A percentile compares a stretch with the other conserved stretches of the same genome.
Conservation (phyloP, 1,140 invertebrate species). For the Drosophila persimilis region DNA sequence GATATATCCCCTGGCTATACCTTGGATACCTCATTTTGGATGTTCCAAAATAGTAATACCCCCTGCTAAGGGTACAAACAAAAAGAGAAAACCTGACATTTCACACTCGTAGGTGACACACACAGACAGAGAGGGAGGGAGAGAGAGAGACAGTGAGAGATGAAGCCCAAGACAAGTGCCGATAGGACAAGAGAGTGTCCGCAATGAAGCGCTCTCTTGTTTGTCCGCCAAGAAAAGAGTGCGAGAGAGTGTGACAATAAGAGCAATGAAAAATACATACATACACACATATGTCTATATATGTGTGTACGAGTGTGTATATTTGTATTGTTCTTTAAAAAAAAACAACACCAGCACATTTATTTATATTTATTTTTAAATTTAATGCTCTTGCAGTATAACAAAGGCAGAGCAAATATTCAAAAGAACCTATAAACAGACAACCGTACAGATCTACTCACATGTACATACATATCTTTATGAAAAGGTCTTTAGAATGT, state of each 20-base stretch:
- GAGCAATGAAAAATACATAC: conserved; percentile 31
- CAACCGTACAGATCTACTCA: conserved; percentile 3
- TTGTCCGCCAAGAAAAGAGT: too few relatives aligned
- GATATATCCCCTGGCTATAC: neutral
- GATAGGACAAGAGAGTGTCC: too few relatives aligned
- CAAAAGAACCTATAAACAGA: conserved; percentile 8
- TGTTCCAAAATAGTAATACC: too few relatives aligned
- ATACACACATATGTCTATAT: conserved; percentile 8
- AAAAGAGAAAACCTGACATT: too few relatives aligned
- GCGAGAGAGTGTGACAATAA: conserved; percentile 11
- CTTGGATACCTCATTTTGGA: too few relatives aligned
- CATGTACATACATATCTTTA: neutral
- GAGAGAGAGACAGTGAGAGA: too few relatives aligned
- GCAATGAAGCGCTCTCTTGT: too few relatives aligned
- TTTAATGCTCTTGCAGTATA: conserved; percentile 44
- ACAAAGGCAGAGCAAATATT: conserved; percentile 57
- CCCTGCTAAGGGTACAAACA: too few relatives aligned
- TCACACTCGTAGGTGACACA: too few relatives aligned
- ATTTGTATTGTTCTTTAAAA: conserved; percentile 61
- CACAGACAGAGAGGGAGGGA: too few relatives aligned
- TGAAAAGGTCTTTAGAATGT: conserved; percentile 57
- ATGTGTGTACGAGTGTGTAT: conserved; percentile 33
- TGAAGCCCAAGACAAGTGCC: too few relatives aligned
- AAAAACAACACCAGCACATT: conserved; percentile 47
- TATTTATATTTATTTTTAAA: conserved; percentile 74